These are phyloP conservation scores for Cheilosia variabilis DNA, from an alignment of 2,888 invertebrate genomes.

Conservation along the genomic window DNA sequence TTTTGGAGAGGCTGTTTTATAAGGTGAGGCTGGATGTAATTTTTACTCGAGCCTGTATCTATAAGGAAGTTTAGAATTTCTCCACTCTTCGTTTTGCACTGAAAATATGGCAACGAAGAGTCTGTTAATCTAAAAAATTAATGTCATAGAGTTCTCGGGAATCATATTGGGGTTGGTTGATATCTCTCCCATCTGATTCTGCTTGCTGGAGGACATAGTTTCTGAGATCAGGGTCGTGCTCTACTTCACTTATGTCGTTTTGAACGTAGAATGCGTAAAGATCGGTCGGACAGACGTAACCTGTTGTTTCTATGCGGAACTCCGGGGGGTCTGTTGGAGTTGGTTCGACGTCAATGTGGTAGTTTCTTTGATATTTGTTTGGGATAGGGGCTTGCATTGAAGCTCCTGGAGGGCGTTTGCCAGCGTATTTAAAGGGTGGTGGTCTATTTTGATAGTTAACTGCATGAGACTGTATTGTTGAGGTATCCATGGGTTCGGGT, in stretches of 20 bases:
- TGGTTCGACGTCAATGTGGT: constrained; percentile 6
- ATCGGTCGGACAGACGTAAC: constrained; percentile 32
- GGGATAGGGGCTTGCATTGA: constrained; percentile 30
- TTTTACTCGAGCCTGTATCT: constrained; percentile 21
- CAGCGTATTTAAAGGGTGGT: constrained; percentile 26
- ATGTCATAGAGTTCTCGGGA: constrained; percentile 15
- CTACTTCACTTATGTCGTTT: constrained; percentile 5
- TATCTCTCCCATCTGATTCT: background rate
- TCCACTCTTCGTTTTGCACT: too few species aligned
- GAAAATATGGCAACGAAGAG: constrained; percentile 5
- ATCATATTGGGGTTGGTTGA: background rate
- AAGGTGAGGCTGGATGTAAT: constrained; percentile 25
- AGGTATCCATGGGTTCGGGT: constrained; percentile 40
- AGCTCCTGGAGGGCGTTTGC: constrained; percentile 18
- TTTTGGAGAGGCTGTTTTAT: constrained; percentile 12
- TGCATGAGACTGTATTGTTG: constrained; percentile 16
- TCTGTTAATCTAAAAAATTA: constrained; percentile 45
- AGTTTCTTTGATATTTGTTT: constrained; percentile 27
- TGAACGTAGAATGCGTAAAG: constrained; percentile 13
- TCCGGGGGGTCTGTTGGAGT: background rate
- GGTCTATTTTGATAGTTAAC: constrained; percentile 44
- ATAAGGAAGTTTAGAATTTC: background rate
- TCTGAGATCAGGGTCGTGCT: constrained; percentile 21
- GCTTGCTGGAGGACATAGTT: constrained; percentile 6
- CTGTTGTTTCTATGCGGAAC: constrained; percentile 1